phyloP scores from a whole-genome alignment of 2,888 invertebrate genomes.

The Marronus borbonicus region DNA sequence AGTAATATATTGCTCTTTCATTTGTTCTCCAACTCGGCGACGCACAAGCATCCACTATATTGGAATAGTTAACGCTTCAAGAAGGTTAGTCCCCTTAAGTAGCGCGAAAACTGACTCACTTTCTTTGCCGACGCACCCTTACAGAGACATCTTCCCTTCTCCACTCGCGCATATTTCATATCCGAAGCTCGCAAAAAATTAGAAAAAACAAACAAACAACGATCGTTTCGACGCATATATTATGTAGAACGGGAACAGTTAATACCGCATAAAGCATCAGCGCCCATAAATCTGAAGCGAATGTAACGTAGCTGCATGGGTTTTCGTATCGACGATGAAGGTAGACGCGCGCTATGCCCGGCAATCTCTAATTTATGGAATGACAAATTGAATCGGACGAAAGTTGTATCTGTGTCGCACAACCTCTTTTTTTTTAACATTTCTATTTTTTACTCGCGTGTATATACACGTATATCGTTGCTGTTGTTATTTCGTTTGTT shows the following conservation, averaged over 20 bases:
- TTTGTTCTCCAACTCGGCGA: no score
- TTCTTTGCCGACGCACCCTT: no score
- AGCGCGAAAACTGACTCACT: no score
- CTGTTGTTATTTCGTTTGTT: background rate
- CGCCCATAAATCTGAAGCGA: constrained; percentile 1
- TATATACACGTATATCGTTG: background rate
- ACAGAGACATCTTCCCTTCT: no score
- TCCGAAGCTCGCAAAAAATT: no score
- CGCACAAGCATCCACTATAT: no score
- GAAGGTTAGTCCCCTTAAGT: no score
- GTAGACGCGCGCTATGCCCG: background rate
- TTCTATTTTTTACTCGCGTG: background rate
- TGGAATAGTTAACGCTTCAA: no score
- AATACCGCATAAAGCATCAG: constrained; percentile 12
- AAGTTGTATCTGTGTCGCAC: background rate
- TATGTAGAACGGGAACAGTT: constrained; percentile 4
- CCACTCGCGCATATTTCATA: no score
- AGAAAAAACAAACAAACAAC: no score
- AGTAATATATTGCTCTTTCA: no score
- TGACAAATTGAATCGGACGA: constrained; percentile 14
- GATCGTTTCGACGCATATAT: background rate
- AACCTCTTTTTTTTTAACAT: background rate
- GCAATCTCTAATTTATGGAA: constrained; percentile 17
- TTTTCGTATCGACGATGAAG: background rate
- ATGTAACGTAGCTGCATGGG: no score